Conservation (phyloP, 2,888 invertebrate genomes). For the Nephrotoma appendiculata region DNA sequence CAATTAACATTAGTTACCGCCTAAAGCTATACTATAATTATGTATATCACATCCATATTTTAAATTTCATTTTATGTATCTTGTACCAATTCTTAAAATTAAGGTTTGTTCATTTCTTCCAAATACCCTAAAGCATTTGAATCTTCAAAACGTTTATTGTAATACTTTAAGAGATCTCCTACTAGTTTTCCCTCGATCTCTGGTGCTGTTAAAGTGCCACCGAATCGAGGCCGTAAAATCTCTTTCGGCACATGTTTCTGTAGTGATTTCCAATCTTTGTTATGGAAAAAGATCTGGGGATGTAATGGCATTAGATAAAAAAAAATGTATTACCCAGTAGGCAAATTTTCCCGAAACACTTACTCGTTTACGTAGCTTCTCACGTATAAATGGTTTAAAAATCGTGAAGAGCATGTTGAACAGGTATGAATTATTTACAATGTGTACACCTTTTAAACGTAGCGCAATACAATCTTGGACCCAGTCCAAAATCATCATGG, state of each 20-base stretch:
- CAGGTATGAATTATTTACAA: constrained; percentile 74
- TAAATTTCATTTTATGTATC: background rate
- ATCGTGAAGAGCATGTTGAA: constrained; percentile 77
- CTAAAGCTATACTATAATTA: background rate
- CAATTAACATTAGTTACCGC: background rate
- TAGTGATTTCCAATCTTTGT: constrained; percentile 46
- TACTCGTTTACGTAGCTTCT: constrained; percentile 65
- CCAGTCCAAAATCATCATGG: constrained; percentile 56
- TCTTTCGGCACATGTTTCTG: constrained; percentile 41
- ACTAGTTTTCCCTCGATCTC: constrained; percentile 46
- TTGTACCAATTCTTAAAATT: background rate
- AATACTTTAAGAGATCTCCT: constrained; percentile 48
- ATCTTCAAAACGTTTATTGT: constrained; percentile 50
- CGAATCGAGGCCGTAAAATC: constrained; percentile 46
- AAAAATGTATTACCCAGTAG: background rate
- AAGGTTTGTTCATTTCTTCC: background rate
- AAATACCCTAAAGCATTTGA: constrained; percentile 37
- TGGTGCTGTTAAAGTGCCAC: constrained; percentile 50
- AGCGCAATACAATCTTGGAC: constrained; percentile 70
- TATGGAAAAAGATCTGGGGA: constrained; percentile 53
- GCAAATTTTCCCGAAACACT: constrained; percentile 18
- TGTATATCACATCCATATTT: background rate
- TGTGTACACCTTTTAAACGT: constrained; percentile 71
- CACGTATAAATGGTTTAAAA: constrained; percentile 76
- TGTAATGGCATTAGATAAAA: no score